A percentile compares a stretch with the other conserved stretches of the same genome.
Evolutionary conservation across 2,113 vertebrate species (phyloP).

Genomic region (Petroica traversi): DNA sequence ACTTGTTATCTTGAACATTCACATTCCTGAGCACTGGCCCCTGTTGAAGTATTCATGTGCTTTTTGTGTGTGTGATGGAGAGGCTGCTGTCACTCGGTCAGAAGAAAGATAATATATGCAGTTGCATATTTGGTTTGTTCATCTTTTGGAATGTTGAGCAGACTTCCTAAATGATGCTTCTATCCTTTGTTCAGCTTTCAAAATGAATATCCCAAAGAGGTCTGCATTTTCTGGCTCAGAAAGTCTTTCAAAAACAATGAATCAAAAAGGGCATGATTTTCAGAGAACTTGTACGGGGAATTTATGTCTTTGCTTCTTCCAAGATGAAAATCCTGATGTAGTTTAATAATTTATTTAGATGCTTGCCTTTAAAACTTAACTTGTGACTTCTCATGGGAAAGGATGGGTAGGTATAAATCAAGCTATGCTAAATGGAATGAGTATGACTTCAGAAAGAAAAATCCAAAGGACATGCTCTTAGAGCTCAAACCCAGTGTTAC

Average conservation of each 20-base stretch:
- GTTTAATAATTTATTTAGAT: slow-evolving; percentile 7
- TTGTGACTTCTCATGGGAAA: slow-evolving; percentile 9
- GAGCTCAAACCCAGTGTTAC: neutral
- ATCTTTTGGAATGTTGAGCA: neutral
- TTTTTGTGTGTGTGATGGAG: slow-evolving; percentile 14
- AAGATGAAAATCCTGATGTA: slow-evolving; percentile 6
- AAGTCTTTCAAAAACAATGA: neutral
- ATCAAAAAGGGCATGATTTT: slow-evolving; percentile 18
- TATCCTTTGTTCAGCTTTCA: slow-evolving; percentile 8
- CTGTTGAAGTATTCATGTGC: neutral
- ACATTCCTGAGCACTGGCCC: neutral
- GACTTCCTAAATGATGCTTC: neutral
- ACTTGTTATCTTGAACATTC: neutral
- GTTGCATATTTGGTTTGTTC: neutral
- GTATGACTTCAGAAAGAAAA: neutral
- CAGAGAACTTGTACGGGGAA: neutral
- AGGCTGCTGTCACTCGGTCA: neutral
- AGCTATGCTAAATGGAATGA: neutral
- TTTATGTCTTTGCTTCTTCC: slow-evolving; percentile 18
- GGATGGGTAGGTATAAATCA: neutral
- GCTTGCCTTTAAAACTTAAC: neutral
- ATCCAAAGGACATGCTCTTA: neutral
- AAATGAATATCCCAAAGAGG: slow-evolving; percentile 17
- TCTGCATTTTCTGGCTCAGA: slow-evolving; percentile 26
- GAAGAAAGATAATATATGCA: neutral